Base-by-base conservation (phyloP, 2,113 vertebrate genomes). In the Litocranius walleri region DNA sequence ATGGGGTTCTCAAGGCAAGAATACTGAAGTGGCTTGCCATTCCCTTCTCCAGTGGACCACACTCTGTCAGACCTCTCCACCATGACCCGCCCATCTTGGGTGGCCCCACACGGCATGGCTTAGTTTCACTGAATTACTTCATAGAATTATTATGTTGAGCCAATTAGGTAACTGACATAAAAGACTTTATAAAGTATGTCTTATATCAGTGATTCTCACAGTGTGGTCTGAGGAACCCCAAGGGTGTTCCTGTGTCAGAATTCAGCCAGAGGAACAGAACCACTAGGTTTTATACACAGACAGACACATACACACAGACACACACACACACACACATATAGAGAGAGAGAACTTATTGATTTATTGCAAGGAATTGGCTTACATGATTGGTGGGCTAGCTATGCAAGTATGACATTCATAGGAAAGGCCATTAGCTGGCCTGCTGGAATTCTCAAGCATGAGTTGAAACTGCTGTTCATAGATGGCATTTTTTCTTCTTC, bases 321-420 rank as follows among this genome's bases (percentile, higher is more conserved):
- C 1, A 30, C 4, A n/a, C 30, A 64, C 6, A 64, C 0, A n/a
- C 3, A 61, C 0, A 14, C 10, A 62, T 7, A 62, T 3, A 62
- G 0, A 62, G 8, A 36, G 16, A 67, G 64, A 71, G n/a, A 23
- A 71, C 40, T 71, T 23, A 71, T 71, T 40, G 5, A 33, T 45
- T 33, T 83, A 19, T 74, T 77, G 13, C 16, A 78, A 56, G 9
- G 36, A 80, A n/a, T 78, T 81, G 16, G 17, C 19, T 59, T 64
- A 10, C 4, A 6, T 61, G 74, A 84, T 17, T 29, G 8, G 16
- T 17, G 45, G 10, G 2, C 36, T 71, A 30, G 25, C 15, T 54
- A 88, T 23, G 11, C 14, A 81, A 36, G 19, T 29, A 25, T 94
- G 33, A 64, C 45, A 33, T 54, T 30, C 25, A 6, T 11, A 71